A percentile compares a stretch with the other conserved stretches of the same genome.
These are phyloP conservation scores for Notolepis coatsorum DNA, from an alignment of 2,797 vertebrate genomes.

Conservation along the genomic window DNA sequence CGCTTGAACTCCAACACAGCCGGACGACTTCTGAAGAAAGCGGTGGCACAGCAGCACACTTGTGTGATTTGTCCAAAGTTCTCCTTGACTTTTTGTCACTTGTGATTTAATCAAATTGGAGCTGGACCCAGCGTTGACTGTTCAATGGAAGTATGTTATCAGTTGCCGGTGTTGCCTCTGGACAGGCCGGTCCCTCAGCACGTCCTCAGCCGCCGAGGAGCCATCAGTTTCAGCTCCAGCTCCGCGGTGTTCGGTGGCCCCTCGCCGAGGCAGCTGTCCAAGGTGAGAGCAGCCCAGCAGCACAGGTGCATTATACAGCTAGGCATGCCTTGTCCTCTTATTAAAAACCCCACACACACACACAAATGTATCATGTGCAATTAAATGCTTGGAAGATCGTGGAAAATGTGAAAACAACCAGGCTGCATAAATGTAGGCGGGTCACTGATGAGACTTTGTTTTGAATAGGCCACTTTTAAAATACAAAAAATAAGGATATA, in stretches of 20 bases:
- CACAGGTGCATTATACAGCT: not conserved
- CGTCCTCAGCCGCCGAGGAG: constrained; percentile 88
- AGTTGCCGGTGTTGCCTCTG: constrained; percentile 89
- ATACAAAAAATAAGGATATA: too few species aligned
- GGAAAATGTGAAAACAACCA: too few species aligned
- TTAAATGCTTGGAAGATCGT: too few species aligned
- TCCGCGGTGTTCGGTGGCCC: constrained; percentile 87
- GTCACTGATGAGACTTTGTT: too few species aligned
- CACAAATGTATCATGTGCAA: too few species aligned
- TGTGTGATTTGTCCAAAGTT: not conserved
- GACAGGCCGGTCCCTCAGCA: constrained; percentile 90
- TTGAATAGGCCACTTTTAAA: too few species aligned
- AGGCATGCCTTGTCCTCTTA: too few species aligned
- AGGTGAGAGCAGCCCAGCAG: constrained; percentile 61
- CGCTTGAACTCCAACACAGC: too few species aligned
- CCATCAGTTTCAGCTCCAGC: constrained; percentile 90
- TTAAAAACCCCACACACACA: not conserved
- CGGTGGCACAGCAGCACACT: constrained; percentile 11
- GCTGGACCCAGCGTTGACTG: constrained; percentile 26
- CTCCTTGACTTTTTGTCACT: not conserved
- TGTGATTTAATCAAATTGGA: constrained; percentile 17
- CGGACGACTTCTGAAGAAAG: too few species aligned
- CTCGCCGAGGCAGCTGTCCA: constrained; percentile 87
- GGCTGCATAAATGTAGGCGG: too few species aligned
- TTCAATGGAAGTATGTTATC: constrained; percentile 89